A percentile compares a stretch with the other conserved stretches of the same genome.
Evolutionary conservation across 2,797 vertebrate species (phyloP).

Genomic region (Labeo calbasu): DNA sequence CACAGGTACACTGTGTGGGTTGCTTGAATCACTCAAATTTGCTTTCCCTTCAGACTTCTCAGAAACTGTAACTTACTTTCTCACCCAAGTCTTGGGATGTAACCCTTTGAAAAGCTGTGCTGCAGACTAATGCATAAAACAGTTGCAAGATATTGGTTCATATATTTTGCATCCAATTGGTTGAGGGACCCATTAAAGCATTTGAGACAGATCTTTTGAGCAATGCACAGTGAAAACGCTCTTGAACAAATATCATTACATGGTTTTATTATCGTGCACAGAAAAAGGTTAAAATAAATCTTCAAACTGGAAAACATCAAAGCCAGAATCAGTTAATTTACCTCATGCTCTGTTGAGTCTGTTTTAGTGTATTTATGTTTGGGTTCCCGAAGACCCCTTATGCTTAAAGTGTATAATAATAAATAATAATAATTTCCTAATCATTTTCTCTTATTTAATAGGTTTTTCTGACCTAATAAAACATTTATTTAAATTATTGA

Average conservation of each 20-base stretch:
- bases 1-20: conserved; percentile 62
- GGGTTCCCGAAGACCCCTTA: background rate
- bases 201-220: background rate
- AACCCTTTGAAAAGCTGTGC: background rate
- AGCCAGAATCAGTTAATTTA: background rate
- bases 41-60: conserved; percentile 57
- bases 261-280: background rate
- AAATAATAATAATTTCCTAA: background rate
- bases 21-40: conserved; percentile 45
- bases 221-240: background rate
- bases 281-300: background rate
- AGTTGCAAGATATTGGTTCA: background rate
- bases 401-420: background rate
- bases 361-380: background rate
- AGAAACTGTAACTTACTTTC: conserved; percentile 63
- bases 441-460: background rate
- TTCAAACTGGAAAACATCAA: background rate
- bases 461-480: background rate
- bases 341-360: background rate
- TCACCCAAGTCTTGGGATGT: conserved; percentile 45
- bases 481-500: background rate
- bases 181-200: background rate
- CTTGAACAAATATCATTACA: background rate
- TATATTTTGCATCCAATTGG: conserved; percentile 2
- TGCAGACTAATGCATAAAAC: conserved; percentile 40